phyloP scores from a whole-genome alignment of 2,113 vertebrate species.

The Oncorhynchus kisutch region DNA sequence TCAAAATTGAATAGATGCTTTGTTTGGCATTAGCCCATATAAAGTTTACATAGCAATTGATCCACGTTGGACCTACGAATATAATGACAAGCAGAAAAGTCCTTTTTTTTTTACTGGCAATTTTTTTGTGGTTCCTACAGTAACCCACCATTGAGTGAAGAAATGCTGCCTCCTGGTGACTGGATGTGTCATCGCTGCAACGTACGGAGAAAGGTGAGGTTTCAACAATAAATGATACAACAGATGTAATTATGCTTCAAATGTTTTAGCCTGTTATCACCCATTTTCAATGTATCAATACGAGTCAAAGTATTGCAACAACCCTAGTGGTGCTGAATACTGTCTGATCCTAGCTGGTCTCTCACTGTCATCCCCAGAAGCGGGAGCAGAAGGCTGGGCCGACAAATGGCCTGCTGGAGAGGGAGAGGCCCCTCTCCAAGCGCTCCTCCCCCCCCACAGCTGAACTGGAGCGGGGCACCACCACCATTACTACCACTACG shows the following conservation, averaged over 20 bases:
- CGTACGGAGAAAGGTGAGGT: conserved; percentile 89
- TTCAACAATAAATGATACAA: neutral
- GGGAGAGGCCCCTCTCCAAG: conserved; percentile 73
- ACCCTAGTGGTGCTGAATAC: too few relatives aligned
- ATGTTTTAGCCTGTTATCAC: too few relatives aligned
- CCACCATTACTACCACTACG: conserved; percentile 21
- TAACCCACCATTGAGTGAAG: conserved; percentile 96
- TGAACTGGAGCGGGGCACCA: conserved; percentile 80
- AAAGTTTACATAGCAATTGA: too few relatives aligned
- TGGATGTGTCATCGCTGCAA: conserved; percentile 99
- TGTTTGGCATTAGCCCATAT: too few relatives aligned
- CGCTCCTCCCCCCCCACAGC: conserved; percentile 87
- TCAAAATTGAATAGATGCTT: too few relatives aligned
- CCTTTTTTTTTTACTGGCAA: neutral
- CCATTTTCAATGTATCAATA: too few relatives aligned
- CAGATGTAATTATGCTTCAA: neutral
- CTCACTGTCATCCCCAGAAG: conserved; percentile 73
- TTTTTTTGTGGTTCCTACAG: conserved; percentile 59
- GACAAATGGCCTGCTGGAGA: conserved; percentile 92
- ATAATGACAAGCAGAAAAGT: too few relatives aligned
- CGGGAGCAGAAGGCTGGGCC: conserved; percentile 95
- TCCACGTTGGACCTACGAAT: too few relatives aligned
- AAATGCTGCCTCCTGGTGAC: conserved; percentile 97
- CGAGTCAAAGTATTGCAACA: too few relatives aligned
- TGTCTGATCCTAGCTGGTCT: neutral